Evolutionary conservation across 2,113 vertebrate genomes (phyloP).

Genomic region (Lanius ludovicianus): DNA sequence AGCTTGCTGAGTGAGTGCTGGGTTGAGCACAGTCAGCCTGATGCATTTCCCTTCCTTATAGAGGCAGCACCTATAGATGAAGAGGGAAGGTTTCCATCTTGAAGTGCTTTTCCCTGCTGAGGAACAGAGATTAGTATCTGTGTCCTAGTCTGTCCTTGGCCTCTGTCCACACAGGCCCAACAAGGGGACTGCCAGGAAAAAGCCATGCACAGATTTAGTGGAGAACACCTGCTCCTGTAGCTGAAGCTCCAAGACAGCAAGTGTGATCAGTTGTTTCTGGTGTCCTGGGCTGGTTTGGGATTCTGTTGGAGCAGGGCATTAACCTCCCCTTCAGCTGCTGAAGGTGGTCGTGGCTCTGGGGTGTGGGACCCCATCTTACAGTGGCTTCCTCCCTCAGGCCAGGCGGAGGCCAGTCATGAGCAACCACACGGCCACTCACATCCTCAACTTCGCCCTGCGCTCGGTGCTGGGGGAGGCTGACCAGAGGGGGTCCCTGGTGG

Average conservation of each 20-base stretch:
- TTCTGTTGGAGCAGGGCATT: neutral
- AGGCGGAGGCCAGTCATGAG: slow-evolving; percentile 92
- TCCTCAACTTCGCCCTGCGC: slow-evolving; percentile 92
- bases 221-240: neutral
- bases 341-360: rapidly evolving
- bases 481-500: slow-evolving; percentile 93
- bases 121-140: neutral
- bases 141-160: neutral
- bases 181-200: neutral
- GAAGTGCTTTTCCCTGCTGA: neutral
- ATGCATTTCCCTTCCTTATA: neutral
- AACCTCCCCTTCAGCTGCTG: neutral
- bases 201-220: neutral
- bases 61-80: neutral
- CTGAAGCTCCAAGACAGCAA: neutral
- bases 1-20: neutral
- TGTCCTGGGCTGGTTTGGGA: neutral
- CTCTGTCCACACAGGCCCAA: neutral
- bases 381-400: slow-evolving; percentile 67
- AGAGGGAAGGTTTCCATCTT: neutral
- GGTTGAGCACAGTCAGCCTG: neutral
- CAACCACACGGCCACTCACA: slow-evolving; percentile 96
- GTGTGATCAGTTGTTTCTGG: neutral
- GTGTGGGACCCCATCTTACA: neutral
- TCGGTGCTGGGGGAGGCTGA: slow-evolving; percentile 93